A percentile compares a stretch with the other conserved stretches of the same genome.
phyloP scores from a whole-genome alignment of 1,140 invertebrate genomes.

The Hirudo medicinalis region DNA sequence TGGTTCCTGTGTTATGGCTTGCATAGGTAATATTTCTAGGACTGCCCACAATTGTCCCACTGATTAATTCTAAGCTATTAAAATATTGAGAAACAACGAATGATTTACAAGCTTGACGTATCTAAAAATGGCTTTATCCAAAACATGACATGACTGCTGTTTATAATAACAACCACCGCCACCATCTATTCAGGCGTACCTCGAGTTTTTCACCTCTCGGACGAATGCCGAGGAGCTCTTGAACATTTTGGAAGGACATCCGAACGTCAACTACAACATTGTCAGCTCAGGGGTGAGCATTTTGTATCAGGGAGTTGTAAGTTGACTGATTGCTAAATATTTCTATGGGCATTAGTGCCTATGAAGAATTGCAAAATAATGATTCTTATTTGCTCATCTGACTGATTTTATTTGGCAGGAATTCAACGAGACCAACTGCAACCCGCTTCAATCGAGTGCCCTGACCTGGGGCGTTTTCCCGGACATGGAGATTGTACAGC shows the following conservation, averaged over 20 bases:
- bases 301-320: not conserved
- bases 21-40: too few species aligned
- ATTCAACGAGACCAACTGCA: constrained; percentile 47
- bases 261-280: constrained; percentile 49
- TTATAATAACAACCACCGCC: too few species aligned
- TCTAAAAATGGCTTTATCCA: too few species aligned
- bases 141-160: too few species aligned
- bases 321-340: constrained; percentile 1
- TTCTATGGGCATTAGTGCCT: not conserved
- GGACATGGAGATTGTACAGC: constrained; percentile 51
- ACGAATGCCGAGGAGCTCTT: constrained; percentile 44
- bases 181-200: constrained; percentile 42
- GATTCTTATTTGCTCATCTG: not conserved
- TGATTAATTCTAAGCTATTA: too few species aligned
- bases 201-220: constrained; percentile 50
- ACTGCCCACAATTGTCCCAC: too few species aligned
- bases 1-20: too few species aligned
- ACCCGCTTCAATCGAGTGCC: constrained; percentile 46
- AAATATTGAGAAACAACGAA: too few species aligned
- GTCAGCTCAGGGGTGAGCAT: constrained; percentile 43
- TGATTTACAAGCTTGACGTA: too few species aligned
- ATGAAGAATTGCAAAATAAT: not conserved
- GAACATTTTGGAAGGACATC: constrained; percentile 44
- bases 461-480: constrained; percentile 56
- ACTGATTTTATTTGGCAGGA: constrained; percentile 22